Evolutionary conservation across 2,113 vertebrate genomes (phyloP).

Genomic region (Callipepla californica): DNA sequence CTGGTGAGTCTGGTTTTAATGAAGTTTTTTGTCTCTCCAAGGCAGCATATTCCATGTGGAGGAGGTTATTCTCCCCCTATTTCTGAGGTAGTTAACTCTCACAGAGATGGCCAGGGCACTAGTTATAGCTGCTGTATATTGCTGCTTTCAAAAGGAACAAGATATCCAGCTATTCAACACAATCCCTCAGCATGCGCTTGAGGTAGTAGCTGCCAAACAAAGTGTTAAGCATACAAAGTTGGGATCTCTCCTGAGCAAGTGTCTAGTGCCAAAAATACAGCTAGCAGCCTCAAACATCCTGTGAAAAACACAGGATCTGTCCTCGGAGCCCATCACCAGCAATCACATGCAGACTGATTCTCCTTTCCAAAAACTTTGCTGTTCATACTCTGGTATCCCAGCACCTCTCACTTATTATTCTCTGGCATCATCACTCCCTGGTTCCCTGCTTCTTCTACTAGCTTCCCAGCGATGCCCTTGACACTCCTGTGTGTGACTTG

Average conservation of each 20-base stretch:
- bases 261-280: background rate
- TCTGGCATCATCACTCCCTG: background rate
- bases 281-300: background rate
- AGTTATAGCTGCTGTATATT: background rate
- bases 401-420: background rate
- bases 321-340: accelerated
- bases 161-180: background rate
- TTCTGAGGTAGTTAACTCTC: background rate
- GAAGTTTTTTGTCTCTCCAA: slow-evolving; percentile 35
- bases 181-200: background rate
- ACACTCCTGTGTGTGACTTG: background rate
- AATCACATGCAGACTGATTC: background rate
- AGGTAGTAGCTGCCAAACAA: background rate
- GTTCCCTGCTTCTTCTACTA: background rate
- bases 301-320: background rate
- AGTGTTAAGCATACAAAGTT: background rate
- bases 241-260: background rate
- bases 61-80: background rate
- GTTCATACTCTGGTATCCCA: background rate
- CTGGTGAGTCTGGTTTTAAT: slow-evolving; percentile 58
- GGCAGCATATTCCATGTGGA: slow-evolving; percentile 11
- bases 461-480: background rate
- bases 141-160: background rate
- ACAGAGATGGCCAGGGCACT: background rate
- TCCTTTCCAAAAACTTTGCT: background rate